phyloP scores from a whole-genome alignment of 2,888 invertebrate genomes.

The Geophilus truncorum region DNA sequence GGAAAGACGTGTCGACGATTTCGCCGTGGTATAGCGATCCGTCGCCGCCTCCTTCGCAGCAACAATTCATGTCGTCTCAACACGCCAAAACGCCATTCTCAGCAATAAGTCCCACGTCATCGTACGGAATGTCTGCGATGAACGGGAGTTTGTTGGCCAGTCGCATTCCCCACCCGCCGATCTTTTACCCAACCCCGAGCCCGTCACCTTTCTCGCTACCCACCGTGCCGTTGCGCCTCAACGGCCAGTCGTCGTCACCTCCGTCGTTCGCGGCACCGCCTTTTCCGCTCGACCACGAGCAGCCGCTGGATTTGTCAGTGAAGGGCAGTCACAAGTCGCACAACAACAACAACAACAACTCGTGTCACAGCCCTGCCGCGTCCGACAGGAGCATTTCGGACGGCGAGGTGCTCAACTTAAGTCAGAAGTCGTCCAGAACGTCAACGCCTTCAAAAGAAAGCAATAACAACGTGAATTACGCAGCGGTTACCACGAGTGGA shows the following conservation, averaged over 20 bases:
- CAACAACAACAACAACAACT: conserved; percentile 3
- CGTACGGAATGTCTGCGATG: conserved; percentile 30
- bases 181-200: conserved; percentile 36
- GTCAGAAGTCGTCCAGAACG: conserved; percentile 63
- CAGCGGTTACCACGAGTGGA: not conserved
- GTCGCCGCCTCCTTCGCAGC: conserved; percentile 43
- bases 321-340: conserved; percentile 57
- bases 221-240: conserved; percentile 31
- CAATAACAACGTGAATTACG: conserved; percentile 33
- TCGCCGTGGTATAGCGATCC: conserved; percentile 45
- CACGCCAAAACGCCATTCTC: conserved; percentile 35
- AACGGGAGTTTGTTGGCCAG: conserved; percentile 33
- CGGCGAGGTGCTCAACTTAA: conserved; percentile 69
- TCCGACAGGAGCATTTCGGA: conserved; percentile 54
- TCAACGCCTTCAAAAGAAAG: conserved; percentile 38
- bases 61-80: conserved; percentile 36
- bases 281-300: conserved; percentile 53
- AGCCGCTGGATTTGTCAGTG: conserved; percentile 85
- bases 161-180: conserved; percentile 33
- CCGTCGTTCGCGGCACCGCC: conserved; percentile 33
- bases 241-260: conserved; percentile 35
- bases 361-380: conserved; percentile 34
- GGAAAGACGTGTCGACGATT: conserved; percentile 35
- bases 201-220: conserved; percentile 34
- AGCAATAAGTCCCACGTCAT: conserved; percentile 33